These are phyloP conservation scores for Trissoscelio sp. DNA, from an alignment of 2,888 invertebrate genomes.

Conservation along the genomic window DNA sequence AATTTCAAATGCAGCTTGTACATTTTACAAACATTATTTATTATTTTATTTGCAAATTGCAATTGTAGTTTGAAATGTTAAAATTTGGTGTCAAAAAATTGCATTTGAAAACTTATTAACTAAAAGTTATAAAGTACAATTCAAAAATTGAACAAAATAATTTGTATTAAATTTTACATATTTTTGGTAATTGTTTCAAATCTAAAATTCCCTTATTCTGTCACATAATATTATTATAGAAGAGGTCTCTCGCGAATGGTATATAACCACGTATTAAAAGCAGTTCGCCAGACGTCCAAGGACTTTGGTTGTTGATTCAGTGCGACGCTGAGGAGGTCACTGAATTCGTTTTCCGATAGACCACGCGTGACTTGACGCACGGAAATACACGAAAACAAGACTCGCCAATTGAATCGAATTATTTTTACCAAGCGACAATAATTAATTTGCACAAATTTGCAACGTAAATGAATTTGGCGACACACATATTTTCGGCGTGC, in stretches of 20 bases:
- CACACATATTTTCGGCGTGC: slow-evolving; percentile 1
- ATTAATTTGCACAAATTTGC: neutral
- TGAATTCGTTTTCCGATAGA: slow-evolving; percentile 46
- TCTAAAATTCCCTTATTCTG: neutral
- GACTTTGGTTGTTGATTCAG: slow-evolving; percentile 72
- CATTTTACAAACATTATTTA: too few species aligned
- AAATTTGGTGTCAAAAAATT: too few species aligned
- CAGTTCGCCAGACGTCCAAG: slow-evolving; percentile 70
- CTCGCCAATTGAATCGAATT: neutral
- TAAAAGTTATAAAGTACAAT: too few species aligned
- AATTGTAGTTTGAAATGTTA: too few species aligned
- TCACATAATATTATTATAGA: too few species aligned
- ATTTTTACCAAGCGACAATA: slow-evolving; percentile 3
- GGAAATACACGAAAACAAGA: neutral
- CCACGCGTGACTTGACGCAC: slow-evolving; percentile 3
- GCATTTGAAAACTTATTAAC: too few species aligned
- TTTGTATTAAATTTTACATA: too few species aligned
- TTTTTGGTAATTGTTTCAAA: too few species aligned
- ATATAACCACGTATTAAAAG: slow-evolving; percentile 22
- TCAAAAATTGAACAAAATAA: too few species aligned
- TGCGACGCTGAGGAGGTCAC: slow-evolving; percentile 25
- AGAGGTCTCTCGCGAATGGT: slow-evolving; percentile 23
- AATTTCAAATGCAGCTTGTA: too few species aligned
- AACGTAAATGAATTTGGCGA: slow-evolving; percentile 9
- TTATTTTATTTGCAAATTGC: too few species aligned